A percentile compares a stretch with the other conserved stretches of the same genome.
Conservation (phyloP, 2,888 invertebrate genomes). For the Caenorhabditis sp. region DNA sequence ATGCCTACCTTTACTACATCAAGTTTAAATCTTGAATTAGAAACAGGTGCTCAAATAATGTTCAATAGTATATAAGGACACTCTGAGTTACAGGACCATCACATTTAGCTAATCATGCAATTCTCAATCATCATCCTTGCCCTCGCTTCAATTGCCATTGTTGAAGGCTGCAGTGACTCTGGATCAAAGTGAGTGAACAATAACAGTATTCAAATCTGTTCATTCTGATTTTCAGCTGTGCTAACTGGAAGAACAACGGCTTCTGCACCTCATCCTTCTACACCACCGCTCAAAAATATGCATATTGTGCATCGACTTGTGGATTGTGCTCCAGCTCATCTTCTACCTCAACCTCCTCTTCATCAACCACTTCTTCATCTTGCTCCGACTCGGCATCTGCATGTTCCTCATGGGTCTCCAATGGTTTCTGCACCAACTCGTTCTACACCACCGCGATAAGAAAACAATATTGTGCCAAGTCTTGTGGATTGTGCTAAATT, state of each 20-base stretch:
- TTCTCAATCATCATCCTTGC: neutral
- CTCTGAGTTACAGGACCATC: too few species aligned
- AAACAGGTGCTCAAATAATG: too few species aligned
- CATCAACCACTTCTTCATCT: neutral
- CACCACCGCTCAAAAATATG: conserved; percentile 14
- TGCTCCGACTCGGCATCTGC: conserved; percentile 22
- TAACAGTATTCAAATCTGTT: too few species aligned
- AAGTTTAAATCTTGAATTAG: too few species aligned
- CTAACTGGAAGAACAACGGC: conserved; percentile 20
- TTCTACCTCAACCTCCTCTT: too few species aligned
- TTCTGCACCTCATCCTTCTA: conserved; percentile 23
- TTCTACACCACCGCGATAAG: conserved; percentile 30
- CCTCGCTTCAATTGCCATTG: neutral
- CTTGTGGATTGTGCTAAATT: conserved; percentile 34
- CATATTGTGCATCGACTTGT: conserved; percentile 15
- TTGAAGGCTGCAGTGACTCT: neutral
- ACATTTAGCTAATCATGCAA: too few species aligned
- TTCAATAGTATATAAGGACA: too few species aligned
- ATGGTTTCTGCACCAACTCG: conserved; percentile 36
- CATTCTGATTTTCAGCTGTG: conserved; percentile 10
- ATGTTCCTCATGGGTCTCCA: conserved; percentile 27
- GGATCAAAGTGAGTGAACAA: neutral
- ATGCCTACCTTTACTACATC: too few species aligned
- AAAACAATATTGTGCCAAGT: conserved; percentile 20
- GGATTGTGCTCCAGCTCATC: conserved; percentile 4